These are phyloP conservation scores for Choloepus hoffmanni DNA, from an alignment of 2,113 vertebrate genomes.

Conservation along the genomic window DNA sequence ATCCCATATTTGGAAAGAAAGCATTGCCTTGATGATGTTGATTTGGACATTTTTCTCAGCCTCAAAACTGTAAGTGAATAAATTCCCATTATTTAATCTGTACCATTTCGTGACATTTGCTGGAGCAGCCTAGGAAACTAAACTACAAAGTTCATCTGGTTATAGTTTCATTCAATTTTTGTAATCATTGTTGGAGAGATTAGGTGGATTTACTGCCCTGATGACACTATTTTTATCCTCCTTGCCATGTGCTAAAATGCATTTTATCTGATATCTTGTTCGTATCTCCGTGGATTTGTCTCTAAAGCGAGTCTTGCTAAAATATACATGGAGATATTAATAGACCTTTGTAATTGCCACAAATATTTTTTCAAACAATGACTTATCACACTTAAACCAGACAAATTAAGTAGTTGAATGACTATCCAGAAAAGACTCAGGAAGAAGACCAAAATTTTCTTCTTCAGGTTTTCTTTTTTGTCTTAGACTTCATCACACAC, in stretches of 20 bases:
- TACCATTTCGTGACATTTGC: too few species aligned
- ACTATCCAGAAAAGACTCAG: background rate
- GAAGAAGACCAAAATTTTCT: background rate
- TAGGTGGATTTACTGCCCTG: background rate
- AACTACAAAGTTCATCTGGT: background rate
- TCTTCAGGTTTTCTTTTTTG: background rate
- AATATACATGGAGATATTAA: background rate
- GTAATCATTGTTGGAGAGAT: slow-evolving; percentile 40
- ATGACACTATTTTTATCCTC: slow-evolving; percentile 24
- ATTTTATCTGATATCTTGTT: slow-evolving; percentile 34
- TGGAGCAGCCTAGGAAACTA: too few species aligned
- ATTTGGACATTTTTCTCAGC: too few species aligned
- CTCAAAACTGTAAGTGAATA: too few species aligned
- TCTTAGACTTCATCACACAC: background rate
- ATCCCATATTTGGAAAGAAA: too few species aligned
- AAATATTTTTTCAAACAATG: background rate
- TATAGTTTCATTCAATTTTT: slow-evolving; percentile 28
- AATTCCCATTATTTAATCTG: too few species aligned
- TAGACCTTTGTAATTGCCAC: background rate
- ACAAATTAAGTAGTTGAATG: background rate
- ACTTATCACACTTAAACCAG: background rate
- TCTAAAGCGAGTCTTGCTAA: background rate
- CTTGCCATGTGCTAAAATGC: background rate
- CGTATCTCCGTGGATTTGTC: slow-evolving; percentile 14
- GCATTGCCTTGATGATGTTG: too few species aligned